A percentile compares a stretch with the other conserved stretches of the same genome.
Conservation (phyloP, 37 sponge, comb jelly and placozoan species). For the Spongilla lacustris region DNA sequence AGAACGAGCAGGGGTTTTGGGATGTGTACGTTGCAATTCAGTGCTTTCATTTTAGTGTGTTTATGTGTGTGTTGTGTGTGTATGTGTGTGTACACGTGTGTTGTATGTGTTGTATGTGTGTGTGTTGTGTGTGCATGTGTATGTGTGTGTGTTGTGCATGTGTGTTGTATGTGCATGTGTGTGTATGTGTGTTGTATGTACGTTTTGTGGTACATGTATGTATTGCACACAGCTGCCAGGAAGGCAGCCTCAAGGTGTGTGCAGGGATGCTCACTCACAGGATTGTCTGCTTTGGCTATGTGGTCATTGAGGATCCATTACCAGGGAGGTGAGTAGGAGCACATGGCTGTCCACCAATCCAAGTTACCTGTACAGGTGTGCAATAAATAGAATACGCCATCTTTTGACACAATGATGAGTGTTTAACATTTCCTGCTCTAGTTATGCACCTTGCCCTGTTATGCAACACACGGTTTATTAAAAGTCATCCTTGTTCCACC, state of each 20-base stretch:
- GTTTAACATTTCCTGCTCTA: not conserved
- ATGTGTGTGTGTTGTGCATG: not conserved
- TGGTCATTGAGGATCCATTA: slow-evolving; percentile 72
- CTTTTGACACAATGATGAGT: too few relatives aligned
- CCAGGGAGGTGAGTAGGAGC: slow-evolving; percentile 73
- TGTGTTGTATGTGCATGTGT: not conserved
- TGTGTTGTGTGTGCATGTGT: not conserved
- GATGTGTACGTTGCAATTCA: slow-evolving; percentile 40
- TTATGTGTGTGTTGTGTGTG: not conserved
- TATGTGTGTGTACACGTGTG: not conserved
- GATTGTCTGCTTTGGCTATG: slow-evolving; percentile 84
- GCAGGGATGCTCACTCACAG: slow-evolving; percentile 84
- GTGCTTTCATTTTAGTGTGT: not conserved
- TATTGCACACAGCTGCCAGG: slow-evolving; percentile 47
- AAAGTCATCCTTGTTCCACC: too few relatives aligned
- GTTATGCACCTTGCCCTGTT: not conserved
- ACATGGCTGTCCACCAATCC: not conserved
- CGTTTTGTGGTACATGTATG: not conserved
- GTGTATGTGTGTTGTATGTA: not conserved
- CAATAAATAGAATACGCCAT: not conserved
- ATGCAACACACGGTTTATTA: too few relatives aligned
- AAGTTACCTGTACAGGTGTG: not conserved
- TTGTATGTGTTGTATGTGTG: not conserved
- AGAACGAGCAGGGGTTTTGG: slow-evolving; percentile 43
- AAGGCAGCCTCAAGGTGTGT: slow-evolving; percentile 51